Evolutionary conservation across 2,888 invertebrate genomes (phyloP).

Genomic region (Danaus chrysippus): DNA sequence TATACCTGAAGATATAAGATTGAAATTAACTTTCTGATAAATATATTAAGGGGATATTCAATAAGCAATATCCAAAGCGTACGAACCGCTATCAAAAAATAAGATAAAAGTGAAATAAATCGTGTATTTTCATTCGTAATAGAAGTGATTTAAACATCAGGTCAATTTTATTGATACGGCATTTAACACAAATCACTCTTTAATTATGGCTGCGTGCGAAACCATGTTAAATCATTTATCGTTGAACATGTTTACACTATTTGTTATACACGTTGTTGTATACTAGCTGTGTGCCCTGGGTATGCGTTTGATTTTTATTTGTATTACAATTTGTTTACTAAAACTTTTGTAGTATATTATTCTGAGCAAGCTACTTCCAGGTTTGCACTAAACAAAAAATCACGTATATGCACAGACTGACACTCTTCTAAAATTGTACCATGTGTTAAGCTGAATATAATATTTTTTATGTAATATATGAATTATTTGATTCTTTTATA

Average conservation of each 20-base stretch:
- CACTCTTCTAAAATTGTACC: no score
- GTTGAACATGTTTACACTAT: slow-evolving; percentile 47
- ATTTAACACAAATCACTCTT: slow-evolving; percentile 54
- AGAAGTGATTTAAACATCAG: slow-evolving; percentile 24
- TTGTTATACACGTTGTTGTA: slow-evolving; percentile 45
- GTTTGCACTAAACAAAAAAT: no score
- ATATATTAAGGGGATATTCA: neutral
- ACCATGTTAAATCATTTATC: slow-evolving; percentile 29
- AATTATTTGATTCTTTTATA: no score
- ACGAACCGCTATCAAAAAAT: slow-evolving; percentile 1
- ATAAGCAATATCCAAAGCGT: neutral
- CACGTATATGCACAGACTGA: no score
- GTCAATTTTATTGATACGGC: slow-evolving; percentile 45
- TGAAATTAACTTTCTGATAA: neutral
- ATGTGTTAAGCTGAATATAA: no score
- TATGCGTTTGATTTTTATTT: no score
- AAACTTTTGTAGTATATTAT: no score
- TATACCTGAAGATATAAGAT: no score
- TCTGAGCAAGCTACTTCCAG: no score
- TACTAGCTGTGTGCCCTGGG: neutral
- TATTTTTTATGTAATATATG: no score
- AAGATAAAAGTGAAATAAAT: slow-evolving; percentile 10
- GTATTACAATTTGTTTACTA: no score
- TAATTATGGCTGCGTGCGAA: slow-evolving; percentile 50
- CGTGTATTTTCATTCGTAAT: slow-evolving; percentile 17